Evolutionary conservation across 2,888 invertebrate species (phyloP).

Genomic region (Tenthredo scrophulariae): DNA sequence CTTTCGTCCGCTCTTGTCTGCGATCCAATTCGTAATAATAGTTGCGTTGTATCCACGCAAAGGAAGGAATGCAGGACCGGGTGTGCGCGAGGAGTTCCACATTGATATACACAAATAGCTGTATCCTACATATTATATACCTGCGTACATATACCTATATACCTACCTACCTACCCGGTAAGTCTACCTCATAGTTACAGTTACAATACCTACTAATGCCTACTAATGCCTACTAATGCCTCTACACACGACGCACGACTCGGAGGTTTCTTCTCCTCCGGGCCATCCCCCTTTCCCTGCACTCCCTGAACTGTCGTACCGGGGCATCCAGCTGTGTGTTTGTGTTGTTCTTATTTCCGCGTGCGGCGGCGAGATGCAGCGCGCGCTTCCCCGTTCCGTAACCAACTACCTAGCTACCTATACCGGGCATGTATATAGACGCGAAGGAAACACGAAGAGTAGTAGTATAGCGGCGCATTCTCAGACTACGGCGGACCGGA

Average conservation of each 20-base stretch:
- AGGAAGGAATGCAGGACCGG: slow-evolving; percentile 60
- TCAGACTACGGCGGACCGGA: slow-evolving; percentile 70
- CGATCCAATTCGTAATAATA: slow-evolving; percentile 69
- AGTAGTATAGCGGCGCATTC: slow-evolving; percentile 63
- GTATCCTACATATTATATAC: too few relatives aligned
- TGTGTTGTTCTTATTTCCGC: slow-evolving; percentile 11
- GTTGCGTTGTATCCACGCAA: slow-evolving; percentile 64
- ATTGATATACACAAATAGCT: neutral
- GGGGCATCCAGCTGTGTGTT: neutral
- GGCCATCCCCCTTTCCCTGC: neutral
- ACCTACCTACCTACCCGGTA: neutral
- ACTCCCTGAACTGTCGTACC: too few relatives aligned
- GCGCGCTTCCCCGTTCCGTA: slow-evolving; percentile 25
- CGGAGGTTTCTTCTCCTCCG: slow-evolving; percentile 9
- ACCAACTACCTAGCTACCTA: neutral
- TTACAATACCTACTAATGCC: slow-evolving; percentile 7
- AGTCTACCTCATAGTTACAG: slow-evolving; percentile 2
- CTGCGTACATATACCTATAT: neutral
- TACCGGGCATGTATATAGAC: neutral
- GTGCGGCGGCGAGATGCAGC: neutral
- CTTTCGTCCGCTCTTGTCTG: slow-evolving; percentile 63
- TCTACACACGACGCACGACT: neutral
- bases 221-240: neutral
- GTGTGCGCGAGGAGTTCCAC: slow-evolving; percentile 35
- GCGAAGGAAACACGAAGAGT: slow-evolving; percentile 2